These are phyloP conservation scores for Galaxea fascicularis DNA, from an alignment of 92 coral and sea anemone species.

Conservation along the genomic window DNA sequence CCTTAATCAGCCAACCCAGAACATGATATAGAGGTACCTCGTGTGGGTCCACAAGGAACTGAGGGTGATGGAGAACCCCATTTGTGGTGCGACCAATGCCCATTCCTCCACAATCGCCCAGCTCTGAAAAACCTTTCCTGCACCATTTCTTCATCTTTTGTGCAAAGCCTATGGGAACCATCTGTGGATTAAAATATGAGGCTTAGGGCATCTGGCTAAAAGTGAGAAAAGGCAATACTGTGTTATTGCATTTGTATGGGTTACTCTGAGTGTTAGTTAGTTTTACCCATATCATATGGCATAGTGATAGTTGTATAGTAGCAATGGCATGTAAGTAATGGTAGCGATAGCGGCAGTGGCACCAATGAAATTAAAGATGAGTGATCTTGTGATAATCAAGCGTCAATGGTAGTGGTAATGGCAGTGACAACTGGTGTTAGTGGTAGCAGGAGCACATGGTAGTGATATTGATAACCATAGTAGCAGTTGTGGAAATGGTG, in stretches of 20 bases:
- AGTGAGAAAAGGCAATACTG: neutral
- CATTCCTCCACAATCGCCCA: slow-evolving; percentile 90
- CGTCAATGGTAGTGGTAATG: neutral
- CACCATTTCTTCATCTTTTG: slow-evolving; percentile 79
- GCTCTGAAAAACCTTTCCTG: slow-evolving; percentile 76
- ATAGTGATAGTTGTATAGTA: too few relatives aligned
- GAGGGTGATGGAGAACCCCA: slow-evolving; percentile 58
- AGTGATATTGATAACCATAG: neutral
- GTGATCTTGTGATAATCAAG: too few relatives aligned
- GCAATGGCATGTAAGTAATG: too few relatives aligned
- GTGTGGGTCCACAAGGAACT: slow-evolving; percentile 80
- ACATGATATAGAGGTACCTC: slow-evolving; percentile 38
- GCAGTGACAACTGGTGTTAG: neutral
- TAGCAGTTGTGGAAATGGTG: neutral
- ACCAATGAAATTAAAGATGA: too few relatives aligned
- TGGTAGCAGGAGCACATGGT: neutral
- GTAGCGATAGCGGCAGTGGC: too few relatives aligned
- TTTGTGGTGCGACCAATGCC: slow-evolving; percentile 90
- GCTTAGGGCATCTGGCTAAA: neutral
- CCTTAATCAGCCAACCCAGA: neutral
- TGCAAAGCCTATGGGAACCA: slow-evolving; percentile 74
- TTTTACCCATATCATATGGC: too few relatives aligned
- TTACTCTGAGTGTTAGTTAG: too few relatives aligned
- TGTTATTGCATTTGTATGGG: too few relatives aligned
- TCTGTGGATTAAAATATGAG: slow-evolving; percentile 30